Base-by-base conservation (phyloP, 1,140 invertebrate genomes). In the Aradophagus sp. region DNA sequence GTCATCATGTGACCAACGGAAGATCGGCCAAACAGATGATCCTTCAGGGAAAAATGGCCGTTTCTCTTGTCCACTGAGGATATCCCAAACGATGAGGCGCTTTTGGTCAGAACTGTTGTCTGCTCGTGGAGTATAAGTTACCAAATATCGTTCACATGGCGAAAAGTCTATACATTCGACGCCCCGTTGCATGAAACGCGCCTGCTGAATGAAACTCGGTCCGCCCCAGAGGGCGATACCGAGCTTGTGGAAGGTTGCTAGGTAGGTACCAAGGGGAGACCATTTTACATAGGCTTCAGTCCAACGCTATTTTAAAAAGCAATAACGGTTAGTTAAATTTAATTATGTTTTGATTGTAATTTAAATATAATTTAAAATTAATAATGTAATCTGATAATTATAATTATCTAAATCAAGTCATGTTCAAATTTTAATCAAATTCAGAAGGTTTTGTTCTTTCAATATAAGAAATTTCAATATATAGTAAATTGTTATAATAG, bases 141-240 rank as follows among this genome's bases (percentile, higher is more conserved):
- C 95, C 31, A 99, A 82, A 83, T 98, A 99, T 86, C 95, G 95
- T 88, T 99, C 98, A 86, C 94, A 95, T 0, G 98, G 97, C 31
- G 97, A 99, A 82, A 99, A 99, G 73, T 98, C 97, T 52, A 99
- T 96, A 66, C 96, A 96, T 74, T 97, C 94, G 1, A 98, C 98
- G 73, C 93, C 92, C 1, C 89, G 87, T 81, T 99, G 98, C 53
- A 89, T 90, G 82, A 99, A 99, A 77, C 93, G 93, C 78, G 94
- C 93, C 62, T 98, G 93, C 82, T 97, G 95, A 5, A 90, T 89
- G 86, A 98, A 99, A 65, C 93, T 91, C 20, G 95, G 93, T 0
- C 97, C 97, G 38, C 96, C 97, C 98, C 98, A 99, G 13, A 99
- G 86, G 0, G 95, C 96, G 50, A 99, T 95, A 68, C 98, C 98